phyloP scores from a whole-genome alignment of 1,140 invertebrate genomes.

The Drosophila saltans region DNA sequence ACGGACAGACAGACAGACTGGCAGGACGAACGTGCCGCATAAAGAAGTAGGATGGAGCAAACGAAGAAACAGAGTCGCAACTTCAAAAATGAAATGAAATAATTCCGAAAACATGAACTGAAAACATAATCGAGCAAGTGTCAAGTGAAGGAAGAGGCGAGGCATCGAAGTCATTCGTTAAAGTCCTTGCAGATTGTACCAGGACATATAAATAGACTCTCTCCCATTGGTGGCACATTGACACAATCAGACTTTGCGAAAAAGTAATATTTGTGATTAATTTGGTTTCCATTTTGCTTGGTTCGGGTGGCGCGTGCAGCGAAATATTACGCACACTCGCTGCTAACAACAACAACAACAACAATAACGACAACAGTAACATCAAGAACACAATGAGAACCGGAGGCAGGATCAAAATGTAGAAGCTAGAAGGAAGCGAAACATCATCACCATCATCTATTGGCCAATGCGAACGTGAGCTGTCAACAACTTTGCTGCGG shows the following conservation, averaged over 20 bases:
- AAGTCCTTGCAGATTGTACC: not conserved
- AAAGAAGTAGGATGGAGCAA: constrained; percentile 25
- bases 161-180: constrained; percentile 17
- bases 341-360: constrained; percentile 41
- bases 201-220: constrained; percentile 2
- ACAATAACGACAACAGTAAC: constrained; percentile 28
- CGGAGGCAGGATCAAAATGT: constrained; percentile 1
- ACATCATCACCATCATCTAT: constrained; percentile 59
- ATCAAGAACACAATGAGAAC: not conserved
- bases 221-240: constrained; percentile 11
- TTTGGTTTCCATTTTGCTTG: constrained; percentile 70
- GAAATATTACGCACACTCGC: constrained; percentile 63
- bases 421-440: constrained; percentile 27
- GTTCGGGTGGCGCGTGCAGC: constrained; percentile 59
- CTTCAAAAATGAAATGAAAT: constrained; percentile 78
- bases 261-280: constrained; percentile 79
- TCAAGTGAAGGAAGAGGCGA: constrained; percentile 70
- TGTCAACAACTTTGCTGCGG: constrained; percentile 70
- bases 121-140: constrained; percentile 78
- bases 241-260: constrained; percentile 47
- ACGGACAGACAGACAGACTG: not conserved
- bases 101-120: constrained; percentile 80
- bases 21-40: constrained; percentile 22
- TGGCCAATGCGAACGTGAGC: constrained; percentile 68
- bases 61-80: constrained; percentile 38